Evolutionary conservation across 2,888 invertebrate species (phyloP).

Genomic region (Aproaerema taeniolella): DNA sequence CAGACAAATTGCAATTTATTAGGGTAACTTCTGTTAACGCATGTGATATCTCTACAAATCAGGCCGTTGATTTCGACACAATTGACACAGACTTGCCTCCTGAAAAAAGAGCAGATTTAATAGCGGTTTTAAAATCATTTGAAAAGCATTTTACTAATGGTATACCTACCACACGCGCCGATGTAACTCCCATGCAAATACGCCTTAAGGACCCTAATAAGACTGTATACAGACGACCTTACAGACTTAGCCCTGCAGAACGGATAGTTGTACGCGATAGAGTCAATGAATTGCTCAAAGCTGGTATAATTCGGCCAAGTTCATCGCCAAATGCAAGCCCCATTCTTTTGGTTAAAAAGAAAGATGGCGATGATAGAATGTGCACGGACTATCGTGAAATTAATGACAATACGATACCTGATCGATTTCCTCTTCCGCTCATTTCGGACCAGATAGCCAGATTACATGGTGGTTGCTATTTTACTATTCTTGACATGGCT

Average conservation of each 20-base stretch:
- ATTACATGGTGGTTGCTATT: too few species aligned
- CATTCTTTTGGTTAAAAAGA: slow-evolving; percentile 14
- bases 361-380: too few species aligned
- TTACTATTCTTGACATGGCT: too few species aligned
- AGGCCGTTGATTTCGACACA: background rate
- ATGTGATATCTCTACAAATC: background rate
- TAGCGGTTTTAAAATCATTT: background rate
- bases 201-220: slow-evolving; percentile 4
- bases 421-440: too few species aligned
- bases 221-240: slow-evolving; percentile 14
- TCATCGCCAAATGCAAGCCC: slow-evolving; percentile 14
- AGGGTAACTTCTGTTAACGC: background rate
- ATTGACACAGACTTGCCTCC: background rate
- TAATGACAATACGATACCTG: background rate
- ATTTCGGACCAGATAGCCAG: too few species aligned
- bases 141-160: background rate
- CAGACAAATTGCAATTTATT: background rate
- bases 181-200: background rate
- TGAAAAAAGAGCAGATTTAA: background rate
- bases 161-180: background rate
- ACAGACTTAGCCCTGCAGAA: slow-evolving; percentile 12
- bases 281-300: background rate
- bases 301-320: slow-evolving; percentile 11
- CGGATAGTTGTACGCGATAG: slow-evolving; percentile 1
- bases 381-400: slow-evolving; percentile 11